A percentile compares a stretch with the other conserved stretches of the same genome.
Evolutionary conservation across 2,797 vertebrate species (phyloP).

Genomic region (Acipenser oxyrinchus): DNA sequence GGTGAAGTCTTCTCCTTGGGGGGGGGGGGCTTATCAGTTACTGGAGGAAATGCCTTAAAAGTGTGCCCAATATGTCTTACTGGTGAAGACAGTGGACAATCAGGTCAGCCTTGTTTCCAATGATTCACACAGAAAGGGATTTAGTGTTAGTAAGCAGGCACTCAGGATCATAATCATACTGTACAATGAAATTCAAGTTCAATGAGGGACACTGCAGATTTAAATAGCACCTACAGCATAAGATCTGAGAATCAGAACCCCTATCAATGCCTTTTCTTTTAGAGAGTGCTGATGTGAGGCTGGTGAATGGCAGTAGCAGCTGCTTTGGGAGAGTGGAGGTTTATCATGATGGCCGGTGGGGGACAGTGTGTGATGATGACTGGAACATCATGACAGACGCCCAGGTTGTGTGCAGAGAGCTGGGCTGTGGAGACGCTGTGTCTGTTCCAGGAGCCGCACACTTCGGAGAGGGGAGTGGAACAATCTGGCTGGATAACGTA

Average conservation of each 20-base stretch:
- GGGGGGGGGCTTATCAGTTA: no score
- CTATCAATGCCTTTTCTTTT: constrained; percentile 11
- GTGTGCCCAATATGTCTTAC: no score
- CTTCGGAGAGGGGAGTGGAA: constrained; percentile 37
- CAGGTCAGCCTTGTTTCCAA: no score
- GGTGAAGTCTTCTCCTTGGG: no score
- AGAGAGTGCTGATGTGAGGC: constrained; percentile 42
- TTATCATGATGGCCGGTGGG: constrained; percentile 50
- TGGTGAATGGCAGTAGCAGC: constrained; percentile 41
- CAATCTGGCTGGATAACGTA: constrained; percentile 47
- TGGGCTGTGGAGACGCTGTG: constrained; percentile 56
- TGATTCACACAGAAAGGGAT: no score
- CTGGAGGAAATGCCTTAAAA: no score
- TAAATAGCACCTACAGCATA: no score
- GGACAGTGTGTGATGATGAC: constrained; percentile 51
- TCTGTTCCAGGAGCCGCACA: constrained; percentile 24
- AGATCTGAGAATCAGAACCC: not conserved
- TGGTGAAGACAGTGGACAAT: no score
- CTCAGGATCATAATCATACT: no score
- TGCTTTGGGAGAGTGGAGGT: constrained; percentile 63
- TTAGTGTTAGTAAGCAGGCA: no score
- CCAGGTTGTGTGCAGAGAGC: constrained; percentile 56
- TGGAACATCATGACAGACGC: constrained; percentile 58
- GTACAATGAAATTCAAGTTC: no score
- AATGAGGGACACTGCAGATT: no score